phyloP scores from a whole-genome alignment of 2,113 vertebrate species.

The Sorex araneus region DNA sequence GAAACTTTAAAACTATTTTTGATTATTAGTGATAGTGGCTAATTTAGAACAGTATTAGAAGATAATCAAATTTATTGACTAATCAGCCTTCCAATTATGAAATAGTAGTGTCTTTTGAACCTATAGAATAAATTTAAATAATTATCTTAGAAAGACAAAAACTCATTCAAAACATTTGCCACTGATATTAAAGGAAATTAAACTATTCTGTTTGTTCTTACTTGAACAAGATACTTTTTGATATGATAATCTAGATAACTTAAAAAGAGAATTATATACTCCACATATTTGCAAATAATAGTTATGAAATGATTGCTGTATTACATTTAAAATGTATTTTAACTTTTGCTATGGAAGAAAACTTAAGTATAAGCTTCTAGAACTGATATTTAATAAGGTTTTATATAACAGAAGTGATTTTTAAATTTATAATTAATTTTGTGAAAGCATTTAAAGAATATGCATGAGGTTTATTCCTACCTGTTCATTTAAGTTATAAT shows the following conservation, averaged over 20 bases:
- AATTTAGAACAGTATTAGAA: constrained; percentile 46
- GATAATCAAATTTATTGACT: constrained; percentile 34
- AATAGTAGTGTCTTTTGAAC: constrained; percentile 8
- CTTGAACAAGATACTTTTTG: constrained; percentile 44
- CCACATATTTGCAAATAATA: constrained; percentile 46
- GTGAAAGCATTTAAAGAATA: constrained; percentile 42
- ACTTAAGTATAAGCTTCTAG: constrained; percentile 30
- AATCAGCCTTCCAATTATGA: constrained; percentile 7
- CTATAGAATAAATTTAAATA: constrained; percentile 30
- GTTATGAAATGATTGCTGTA: constrained; percentile 17
- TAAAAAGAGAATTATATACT: not conserved
- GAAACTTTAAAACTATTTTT: constrained; percentile 1
- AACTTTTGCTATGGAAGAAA: constrained; percentile 37
- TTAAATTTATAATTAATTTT: constrained; percentile 24
- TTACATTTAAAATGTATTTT: constrained; percentile 60
- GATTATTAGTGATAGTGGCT: constrained; percentile 41
- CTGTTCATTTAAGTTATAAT: not conserved
- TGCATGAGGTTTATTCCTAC: not conserved
- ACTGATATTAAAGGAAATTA: constrained; percentile 40
- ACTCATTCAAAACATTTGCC: constrained; percentile 44
- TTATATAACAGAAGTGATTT: not conserved
- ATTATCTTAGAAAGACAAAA: constrained; percentile 54
- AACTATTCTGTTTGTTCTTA: constrained; percentile 37
- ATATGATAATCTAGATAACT: not conserved
- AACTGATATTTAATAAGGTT: not conserved